phyloP scores from a whole-genome alignment of 1,140 invertebrate genomes.

The Lasioglossum albipes region DNA sequence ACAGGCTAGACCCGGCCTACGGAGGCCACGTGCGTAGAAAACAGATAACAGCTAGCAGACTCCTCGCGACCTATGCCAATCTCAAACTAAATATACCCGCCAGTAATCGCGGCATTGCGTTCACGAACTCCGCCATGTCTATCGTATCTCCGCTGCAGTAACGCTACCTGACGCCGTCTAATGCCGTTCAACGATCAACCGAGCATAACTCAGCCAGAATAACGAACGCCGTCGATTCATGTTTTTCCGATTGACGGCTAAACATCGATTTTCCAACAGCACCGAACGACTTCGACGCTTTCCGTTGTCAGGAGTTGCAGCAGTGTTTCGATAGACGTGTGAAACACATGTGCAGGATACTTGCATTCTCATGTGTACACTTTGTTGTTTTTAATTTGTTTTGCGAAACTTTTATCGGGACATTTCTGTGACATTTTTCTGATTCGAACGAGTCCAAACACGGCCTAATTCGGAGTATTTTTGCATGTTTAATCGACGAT shows the following conservation, averaged over 20 bases:
- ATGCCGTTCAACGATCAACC: not conserved
- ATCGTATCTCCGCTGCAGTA: conserved; percentile 49
- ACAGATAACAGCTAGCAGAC: conserved; percentile 70
- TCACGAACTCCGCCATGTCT: conserved; percentile 31
- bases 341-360: no score
- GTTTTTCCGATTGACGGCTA: not conserved
- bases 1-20: conserved; percentile 66
- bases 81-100: conserved; percentile 75
- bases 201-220: not conserved
- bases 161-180: conserved; percentile 48
- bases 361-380: no score
- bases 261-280: not conserved
- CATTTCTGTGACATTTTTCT: no score
- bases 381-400: no score
- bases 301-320: no score
- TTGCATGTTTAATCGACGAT: no score
- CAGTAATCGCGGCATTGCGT: conserved; percentile 68
- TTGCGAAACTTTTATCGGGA: no score
- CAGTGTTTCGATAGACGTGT: no score
- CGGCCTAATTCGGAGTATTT: no score
- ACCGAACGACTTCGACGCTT: no score
- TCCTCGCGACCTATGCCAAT: conserved; percentile 76
- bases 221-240: not conserved
- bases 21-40: conserved; percentile 74
- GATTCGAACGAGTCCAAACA: no score